Evolutionary conservation across 2,797 vertebrate genomes (phyloP), one percentile per base, ranked within the genome.

Genomic region (Tachyglossus aculeatus): DNA sequence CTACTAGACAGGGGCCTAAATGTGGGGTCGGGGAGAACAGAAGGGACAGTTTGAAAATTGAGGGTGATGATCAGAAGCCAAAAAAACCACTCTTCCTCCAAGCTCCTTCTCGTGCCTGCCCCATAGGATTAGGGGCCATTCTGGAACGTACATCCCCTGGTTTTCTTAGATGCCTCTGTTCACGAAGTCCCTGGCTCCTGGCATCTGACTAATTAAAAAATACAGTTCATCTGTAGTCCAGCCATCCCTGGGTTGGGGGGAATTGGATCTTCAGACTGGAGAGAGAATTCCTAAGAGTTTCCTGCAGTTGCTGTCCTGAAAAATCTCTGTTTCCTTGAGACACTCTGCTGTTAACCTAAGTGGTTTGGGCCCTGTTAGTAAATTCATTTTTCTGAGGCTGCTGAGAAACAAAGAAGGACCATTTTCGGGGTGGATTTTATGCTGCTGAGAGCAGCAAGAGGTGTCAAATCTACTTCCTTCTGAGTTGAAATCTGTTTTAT

Each of bases 71-170:
- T 48, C 18, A 27, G 44, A 47, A 29, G 25, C 12, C 25, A 16
- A 29, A 29, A 10, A 19, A 19, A 18, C 9, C 15, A 27, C 27
- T 29, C 4, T 48, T 15, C 25, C 45, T 18, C 5, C 25, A 29
- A 31, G 27, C n/a, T n/a, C n/a, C n/a, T n/a, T n/a, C n/a, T n/a
- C n/a, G 38, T 39, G 29, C 32, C 67, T 62, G 18, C n/a, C 31
- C 36, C 68, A 40, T 41, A 70, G 5, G 34, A 12, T 22, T 38
- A 31, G 21, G 29, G 58, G 38, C 1, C 48, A 13, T 43, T 68
- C 18, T 62, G 59, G 25, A 36, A 61, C 45, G 31, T n/a, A 60
- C 38, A 52, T 72, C 27, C 77, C 50, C 44, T 24, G 24, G 44
- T 18, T 76, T 40, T 67, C 47, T 71, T 56, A 50, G 29, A 34